Base-by-base conservation (phyloP, 2,113 vertebrate species). In the Bujurquina vittata region DNA sequence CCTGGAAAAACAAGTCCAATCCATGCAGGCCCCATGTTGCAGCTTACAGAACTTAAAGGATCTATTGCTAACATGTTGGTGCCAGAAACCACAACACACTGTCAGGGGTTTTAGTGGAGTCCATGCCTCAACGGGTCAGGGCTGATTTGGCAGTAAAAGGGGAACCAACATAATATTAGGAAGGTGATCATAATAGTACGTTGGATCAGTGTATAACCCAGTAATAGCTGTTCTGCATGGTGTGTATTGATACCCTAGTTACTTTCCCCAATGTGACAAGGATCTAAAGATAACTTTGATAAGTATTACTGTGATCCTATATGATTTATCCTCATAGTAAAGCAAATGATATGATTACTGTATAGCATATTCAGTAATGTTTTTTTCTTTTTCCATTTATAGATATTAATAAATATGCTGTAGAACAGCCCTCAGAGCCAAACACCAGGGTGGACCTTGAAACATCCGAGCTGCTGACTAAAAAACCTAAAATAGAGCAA, bases 401-500 rank as follows among this genome's bases (percentile, higher is more conserved):
- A 91, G 92, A 90, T 83, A 49, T 17, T 22, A 7, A 1, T 63
- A n/a, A 4, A 22, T 26, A 55, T 26, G 40, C 22, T 20, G 26
- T 17, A 55, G 79, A 79, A 40, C 20, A 73, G 14, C 57, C 54
- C 23, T 7, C 35, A 15, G 57, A 84, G 29, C 15, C 54, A 2
- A 79, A 31, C 37, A 29, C 20, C 6, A 4, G 1, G 22, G 1
- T 17, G 12, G 35, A 63, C 2, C 2, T 3, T 46, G 52, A 75
- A 52, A 26, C 49, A 17, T 29, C 67, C 12, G 76, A 81, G 18
- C 79, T 40, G 0, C 2, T 23, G 37, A 4, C 37, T 9, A 52
- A 40, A 61, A 40, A 15, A 49, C 75, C 52, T 4, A 91, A 92
- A 83, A 83, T 84, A 49, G 87, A 88, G 67, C 10, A 40, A 63